Evolutionary conservation across 2,113 vertebrate species (phyloP).

Genomic region (Ciconia boyciana): DNA sequence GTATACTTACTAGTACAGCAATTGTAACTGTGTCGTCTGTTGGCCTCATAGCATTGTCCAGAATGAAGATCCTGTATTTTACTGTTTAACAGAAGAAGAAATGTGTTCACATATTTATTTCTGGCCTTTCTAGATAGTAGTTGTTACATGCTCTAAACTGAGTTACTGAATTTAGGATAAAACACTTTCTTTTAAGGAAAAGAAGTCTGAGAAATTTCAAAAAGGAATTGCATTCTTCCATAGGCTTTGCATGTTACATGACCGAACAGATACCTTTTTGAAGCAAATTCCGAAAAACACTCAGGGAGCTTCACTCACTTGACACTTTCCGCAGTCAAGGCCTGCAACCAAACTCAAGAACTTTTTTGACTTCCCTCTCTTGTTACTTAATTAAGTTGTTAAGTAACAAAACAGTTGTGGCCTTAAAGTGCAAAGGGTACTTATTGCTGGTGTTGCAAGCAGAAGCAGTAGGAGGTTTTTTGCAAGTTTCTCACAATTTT

Average conservation of each 20-base stretch:
- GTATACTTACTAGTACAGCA: constrained; percentile 63
- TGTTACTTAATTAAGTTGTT: not conserved
- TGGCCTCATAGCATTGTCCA: constrained; percentile 70
- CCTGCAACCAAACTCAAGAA: not conserved
- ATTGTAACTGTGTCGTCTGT: constrained; percentile 41
- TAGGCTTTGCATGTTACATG: not conserved
- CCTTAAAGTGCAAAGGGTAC: not conserved
- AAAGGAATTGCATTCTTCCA: not conserved
- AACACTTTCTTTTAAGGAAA: not conserved
- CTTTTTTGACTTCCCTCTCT: not conserved
- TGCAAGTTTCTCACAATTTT: not conserved
- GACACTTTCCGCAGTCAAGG: not conserved
- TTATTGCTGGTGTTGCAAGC: not conserved
- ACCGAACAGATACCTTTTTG: not conserved
- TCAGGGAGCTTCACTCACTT: not conserved
- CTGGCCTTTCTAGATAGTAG: not conserved
- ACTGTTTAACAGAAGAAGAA: constrained; percentile 50
- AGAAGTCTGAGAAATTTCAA: not conserved
- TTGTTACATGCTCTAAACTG: not conserved
- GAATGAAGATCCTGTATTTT: constrained; percentile 68
- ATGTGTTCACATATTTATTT: not conserved
- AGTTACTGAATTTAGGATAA: not conserved
- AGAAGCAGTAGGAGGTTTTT: fast-evolving
- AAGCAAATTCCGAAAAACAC: not conserved
- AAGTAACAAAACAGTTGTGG: not conserved